These are phyloP conservation scores for Pharmacophagus antenor DNA, from an alignment of 2,888 invertebrate genomes.

Conservation along the genomic window DNA sequence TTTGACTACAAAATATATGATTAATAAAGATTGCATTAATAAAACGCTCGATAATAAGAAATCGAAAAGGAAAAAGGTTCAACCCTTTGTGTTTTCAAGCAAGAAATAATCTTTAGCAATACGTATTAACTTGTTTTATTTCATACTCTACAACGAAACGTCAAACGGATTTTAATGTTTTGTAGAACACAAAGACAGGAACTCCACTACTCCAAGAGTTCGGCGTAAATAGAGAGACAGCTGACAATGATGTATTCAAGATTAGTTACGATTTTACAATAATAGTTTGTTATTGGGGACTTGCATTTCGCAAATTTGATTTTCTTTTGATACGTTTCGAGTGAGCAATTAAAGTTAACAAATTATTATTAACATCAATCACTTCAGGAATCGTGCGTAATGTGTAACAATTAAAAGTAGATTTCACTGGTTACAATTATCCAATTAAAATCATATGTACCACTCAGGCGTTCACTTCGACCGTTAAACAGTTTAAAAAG, in stretches of 20 bases:
- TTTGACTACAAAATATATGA: too few species aligned
- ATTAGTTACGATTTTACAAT: constrained; percentile 69
- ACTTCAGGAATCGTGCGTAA: background rate
- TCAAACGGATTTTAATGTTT: constrained; percentile 26
- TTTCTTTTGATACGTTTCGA: background rate
- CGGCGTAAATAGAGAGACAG: constrained; percentile 34
- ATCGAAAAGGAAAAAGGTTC: background rate
- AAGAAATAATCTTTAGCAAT: background rate
- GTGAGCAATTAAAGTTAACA: background rate
- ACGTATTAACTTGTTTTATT: constrained; percentile 7
- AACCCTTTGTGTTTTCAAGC: background rate
- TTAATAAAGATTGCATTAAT: too few species aligned
- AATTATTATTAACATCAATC: background rate
- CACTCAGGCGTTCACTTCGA: background rate
- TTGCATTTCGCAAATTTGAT: constrained; percentile 22
- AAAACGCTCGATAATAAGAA: background rate
- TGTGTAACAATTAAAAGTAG: background rate
- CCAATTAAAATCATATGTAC: background rate
- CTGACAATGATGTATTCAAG: constrained; percentile 65
- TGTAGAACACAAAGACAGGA: constrained; percentile 39
- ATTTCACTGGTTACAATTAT: background rate
- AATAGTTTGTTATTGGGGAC: constrained; percentile 37
- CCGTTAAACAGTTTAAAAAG: background rate
- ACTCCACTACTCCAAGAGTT: constrained; percentile 43
- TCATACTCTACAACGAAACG: constrained; percentile 20